phyloP scores from a whole-genome alignment of 2,797 vertebrate genomes.

The Hyperoplus immaculatus region DNA sequence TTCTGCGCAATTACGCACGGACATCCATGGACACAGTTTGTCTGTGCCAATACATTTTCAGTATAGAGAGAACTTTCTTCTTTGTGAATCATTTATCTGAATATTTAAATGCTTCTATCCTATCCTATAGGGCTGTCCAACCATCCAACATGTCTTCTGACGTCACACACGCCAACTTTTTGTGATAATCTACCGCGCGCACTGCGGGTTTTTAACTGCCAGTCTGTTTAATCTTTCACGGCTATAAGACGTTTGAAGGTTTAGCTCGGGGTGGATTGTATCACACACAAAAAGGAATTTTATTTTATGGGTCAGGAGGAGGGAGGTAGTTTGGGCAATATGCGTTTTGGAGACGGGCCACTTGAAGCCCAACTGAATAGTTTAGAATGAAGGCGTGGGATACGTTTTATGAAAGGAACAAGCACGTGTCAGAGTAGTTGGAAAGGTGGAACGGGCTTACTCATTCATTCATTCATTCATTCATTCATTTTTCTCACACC shows the following conservation, averaged over 20 bases:
- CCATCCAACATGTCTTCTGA: slow-evolving; percentile 20
- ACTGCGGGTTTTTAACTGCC: slow-evolving; percentile 17
- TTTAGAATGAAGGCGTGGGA: slow-evolving; percentile 18
- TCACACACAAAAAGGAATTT: slow-evolving; percentile 9
- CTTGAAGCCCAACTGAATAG: slow-evolving; percentile 29
- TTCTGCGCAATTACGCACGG: slow-evolving; percentile 56
- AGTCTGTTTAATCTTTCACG: not conserved
- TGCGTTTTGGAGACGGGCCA: slow-evolving; percentile 39
- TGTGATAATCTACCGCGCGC: slow-evolving; percentile 15
- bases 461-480: slow-evolving; percentile 3
- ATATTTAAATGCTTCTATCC: not conserved
- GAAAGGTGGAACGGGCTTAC: slow-evolving; percentile 10
- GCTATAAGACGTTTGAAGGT: not conserved
- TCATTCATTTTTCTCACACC: slow-evolving; percentile 9
- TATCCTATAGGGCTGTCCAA: not conserved
- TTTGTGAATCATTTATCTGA: not conserved
- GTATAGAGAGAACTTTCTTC: not conserved
- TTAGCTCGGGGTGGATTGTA: not conserved
- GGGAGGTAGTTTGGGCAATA: slow-evolving; percentile 45
- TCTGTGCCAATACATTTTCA: not conserved
- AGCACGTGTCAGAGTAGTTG: slow-evolving; percentile 8
- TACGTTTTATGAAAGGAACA: slow-evolving; percentile 15
- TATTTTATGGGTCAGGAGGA: slow-evolving; percentile 47
- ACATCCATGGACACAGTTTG: not conserved
- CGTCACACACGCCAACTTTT: slow-evolving; percentile 54